Base-by-base conservation (phyloP, 2,113 vertebrate genomes). In the Crotalus helleri region DNA sequence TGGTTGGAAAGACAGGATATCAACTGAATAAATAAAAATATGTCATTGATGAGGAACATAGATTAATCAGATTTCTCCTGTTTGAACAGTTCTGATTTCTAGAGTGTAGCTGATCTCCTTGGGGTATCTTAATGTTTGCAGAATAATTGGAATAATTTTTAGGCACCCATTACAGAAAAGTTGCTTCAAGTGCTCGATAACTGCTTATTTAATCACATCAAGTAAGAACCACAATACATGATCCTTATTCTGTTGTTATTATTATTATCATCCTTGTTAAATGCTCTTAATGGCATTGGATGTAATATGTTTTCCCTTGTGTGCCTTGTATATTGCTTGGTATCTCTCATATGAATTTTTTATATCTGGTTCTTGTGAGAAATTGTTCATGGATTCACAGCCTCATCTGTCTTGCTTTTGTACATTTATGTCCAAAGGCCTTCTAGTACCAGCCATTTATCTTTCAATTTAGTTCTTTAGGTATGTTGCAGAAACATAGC, bases 401-500 rank as follows among this genome's bases (percentile, higher is more conserved):
- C 15, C 13, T 26, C 33, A 44, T 92, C 2, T 33, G 26, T 92
- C 33, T 89, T 74, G 13, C 54, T n/a, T 59, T 44, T 13, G 17
- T 88, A 23, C 59, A 74, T 57, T 90, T 92, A 46, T 13, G 10
- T 49, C 19, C 53, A 93, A 11, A 9, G n/a, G 54, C 44, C 89
- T 87, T 81, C 33, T 53, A 44, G 49, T 44, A 15, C 51, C 51
- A 55, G 17, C 51, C 29, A 33, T n/a, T n/a, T 88, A 33, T 54
- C 26, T 54, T 88, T 88, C 29, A 11, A 12, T 92, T 49, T 94
- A 39, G 85, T 54, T 21, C n/a, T 87, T 94, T 23, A 87, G 53
- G 87, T n/a, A 55, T 92, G 92, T 55, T 2, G 0, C n/a, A 9
- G 0, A 58, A 39, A 54, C 64, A 69, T 59, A 6, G 12, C n/a